A percentile compares a stretch with the other conserved stretches of the same genome.
Evolutionary conservation across 23 tunicate species (phyloP).

Genomic region (Styela clava): DNA sequence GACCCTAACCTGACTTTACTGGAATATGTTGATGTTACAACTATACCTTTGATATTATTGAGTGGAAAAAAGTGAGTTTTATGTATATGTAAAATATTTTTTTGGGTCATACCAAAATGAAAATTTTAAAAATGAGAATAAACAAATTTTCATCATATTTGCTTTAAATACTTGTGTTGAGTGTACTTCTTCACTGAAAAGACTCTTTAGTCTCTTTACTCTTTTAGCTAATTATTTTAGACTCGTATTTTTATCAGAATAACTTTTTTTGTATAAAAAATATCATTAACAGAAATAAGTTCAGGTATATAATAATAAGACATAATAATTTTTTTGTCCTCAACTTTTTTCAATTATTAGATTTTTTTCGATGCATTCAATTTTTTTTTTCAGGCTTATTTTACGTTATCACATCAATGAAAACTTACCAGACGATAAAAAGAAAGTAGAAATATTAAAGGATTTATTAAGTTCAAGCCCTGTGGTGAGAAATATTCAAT

Average conservation of each 20-base stretch:
- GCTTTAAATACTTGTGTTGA: too few relatives aligned
- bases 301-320: too few relatives aligned
- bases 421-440: neutral
- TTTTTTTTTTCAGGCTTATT: neutral
- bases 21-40: neutral
- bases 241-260: too few relatives aligned
- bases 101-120: neutral
- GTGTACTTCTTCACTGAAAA: too few relatives aligned
- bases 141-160: too few relatives aligned
- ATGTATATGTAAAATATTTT: neutral
- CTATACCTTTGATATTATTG: neutral
- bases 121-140: too few relatives aligned
- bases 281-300: too few relatives aligned
- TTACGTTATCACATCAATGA: conserved; percentile 6
- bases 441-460: neutral
- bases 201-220: too few relatives aligned
- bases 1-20: neutral
- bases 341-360: too few relatives aligned
- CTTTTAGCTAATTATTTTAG: too few relatives aligned
- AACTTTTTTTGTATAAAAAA: too few relatives aligned
- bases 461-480: neutral
- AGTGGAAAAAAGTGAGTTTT: conserved; percentile 11
- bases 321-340: neutral
- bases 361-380: too few relatives aligned
- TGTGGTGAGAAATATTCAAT: neutral